These are phyloP conservation scores for Takifugu rubripes DNA, from an alignment of 2,797 vertebrate species.

Conservation along the genomic window DNA sequence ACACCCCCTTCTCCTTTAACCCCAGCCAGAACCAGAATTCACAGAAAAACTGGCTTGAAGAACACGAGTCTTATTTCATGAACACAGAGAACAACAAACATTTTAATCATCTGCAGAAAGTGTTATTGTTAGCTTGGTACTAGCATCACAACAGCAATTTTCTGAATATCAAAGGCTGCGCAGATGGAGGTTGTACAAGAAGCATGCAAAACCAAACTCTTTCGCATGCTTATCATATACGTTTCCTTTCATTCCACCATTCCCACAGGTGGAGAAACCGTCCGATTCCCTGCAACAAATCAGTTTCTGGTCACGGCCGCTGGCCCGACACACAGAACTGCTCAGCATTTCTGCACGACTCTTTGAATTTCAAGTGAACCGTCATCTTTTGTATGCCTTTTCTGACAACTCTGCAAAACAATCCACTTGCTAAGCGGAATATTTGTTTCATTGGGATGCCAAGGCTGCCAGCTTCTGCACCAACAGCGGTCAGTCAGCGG, in stretches of 20 bases:
- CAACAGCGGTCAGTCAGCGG: slow-evolving; percentile 11
- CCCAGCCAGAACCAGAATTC: slow-evolving; percentile 33
- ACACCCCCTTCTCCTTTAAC: slow-evolving; percentile 15
- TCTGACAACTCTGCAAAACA: slow-evolving; percentile 16
- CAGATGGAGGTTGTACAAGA: neutral
- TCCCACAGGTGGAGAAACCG: neutral
- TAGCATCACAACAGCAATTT: too few species aligned
- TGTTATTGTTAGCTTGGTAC: too few species aligned
- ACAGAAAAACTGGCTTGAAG: slow-evolving; percentile 37
- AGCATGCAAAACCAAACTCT: neutral
- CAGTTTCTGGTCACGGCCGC: slow-evolving; percentile 3
- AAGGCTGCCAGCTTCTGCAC: slow-evolving; percentile 7
- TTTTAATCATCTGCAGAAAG: too few species aligned
- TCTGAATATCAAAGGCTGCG: too few species aligned
- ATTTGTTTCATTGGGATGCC: slow-evolving; percentile 11
- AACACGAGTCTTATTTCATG: too few species aligned
- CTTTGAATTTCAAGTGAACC: slow-evolving; percentile 1
- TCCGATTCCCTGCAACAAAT: neutral
- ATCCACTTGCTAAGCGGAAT: slow-evolving; percentile 2
- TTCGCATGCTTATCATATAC: too few species aligned
- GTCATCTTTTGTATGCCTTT: slow-evolving; percentile 3
- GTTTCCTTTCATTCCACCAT: neutral
- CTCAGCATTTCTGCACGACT: neutral
- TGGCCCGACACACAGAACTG: neutral
- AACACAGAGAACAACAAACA: too few species aligned